These are phyloP conservation scores for Papilio gigon DNA, from an alignment of 2,888 invertebrate species.

Conservation along the genomic window DNA sequence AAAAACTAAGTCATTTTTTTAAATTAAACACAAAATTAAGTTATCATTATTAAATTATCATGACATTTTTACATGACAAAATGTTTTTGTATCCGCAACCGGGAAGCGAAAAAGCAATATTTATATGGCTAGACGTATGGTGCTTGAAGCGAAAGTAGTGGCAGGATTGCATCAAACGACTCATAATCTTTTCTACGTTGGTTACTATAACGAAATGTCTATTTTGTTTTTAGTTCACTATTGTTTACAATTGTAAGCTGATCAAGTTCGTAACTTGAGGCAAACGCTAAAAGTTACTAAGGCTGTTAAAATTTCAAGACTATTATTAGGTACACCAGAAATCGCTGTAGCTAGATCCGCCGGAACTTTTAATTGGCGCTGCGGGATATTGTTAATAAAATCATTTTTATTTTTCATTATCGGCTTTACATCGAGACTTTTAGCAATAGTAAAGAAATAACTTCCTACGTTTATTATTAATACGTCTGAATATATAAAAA, in stretches of 20 bases:
- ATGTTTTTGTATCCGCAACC: no score
- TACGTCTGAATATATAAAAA: neutral
- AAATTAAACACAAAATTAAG: no score
- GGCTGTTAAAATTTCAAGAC: conserved; percentile 68
- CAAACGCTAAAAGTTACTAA: conserved; percentile 56
- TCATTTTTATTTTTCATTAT: conserved; percentile 54
- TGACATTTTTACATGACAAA: no score
- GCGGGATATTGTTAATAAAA: conserved; percentile 63
- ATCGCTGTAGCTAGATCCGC: conserved; percentile 59
- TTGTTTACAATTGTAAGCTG: neutral
- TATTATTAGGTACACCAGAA: conserved; percentile 60
- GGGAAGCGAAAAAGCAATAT: no score
- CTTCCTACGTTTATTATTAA: neutral
- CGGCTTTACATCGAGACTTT: conserved; percentile 53
- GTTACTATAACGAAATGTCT: no score
- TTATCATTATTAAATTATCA: no score
- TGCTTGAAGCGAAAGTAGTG: no score
- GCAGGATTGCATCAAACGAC: no score
- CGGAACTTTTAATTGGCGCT: conserved; percentile 78
- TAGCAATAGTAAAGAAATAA: conserved; percentile 49
- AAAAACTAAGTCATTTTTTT: no score
- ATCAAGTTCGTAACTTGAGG: conserved; percentile 43
- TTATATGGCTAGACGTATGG: no score
- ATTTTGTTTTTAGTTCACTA: neutral
- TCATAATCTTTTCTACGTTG: no score